Evolutionary conservation across 2,888 invertebrate species (phyloP), one percentile per base, ranked within the genome.

Genomic region (Magallana nippona): DNA sequence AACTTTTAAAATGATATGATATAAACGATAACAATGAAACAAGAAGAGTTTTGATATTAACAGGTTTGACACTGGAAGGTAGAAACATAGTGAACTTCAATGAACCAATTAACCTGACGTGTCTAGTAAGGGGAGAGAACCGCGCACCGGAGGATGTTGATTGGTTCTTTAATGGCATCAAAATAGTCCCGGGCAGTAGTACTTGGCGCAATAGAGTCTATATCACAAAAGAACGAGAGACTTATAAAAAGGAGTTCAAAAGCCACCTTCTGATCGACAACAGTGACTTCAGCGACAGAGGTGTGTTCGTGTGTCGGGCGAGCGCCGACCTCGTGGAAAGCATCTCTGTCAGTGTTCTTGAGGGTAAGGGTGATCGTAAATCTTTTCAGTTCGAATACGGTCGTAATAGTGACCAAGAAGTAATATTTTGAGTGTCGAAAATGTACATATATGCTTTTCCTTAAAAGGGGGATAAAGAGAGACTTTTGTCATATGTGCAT

Each of bases 121-220:
- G 85, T 77, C 81, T 81, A 77, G 85, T 83, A 10, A 81, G 78
- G 11, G 85, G 85, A 2, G 19, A 58, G 0, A 27, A 56, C 17
- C 44, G 82, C 11, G 81, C 85, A n/a, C 85, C 85, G 10, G 83
- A 79, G 2, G 81, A 81, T 79, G 78, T 85, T 11, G 85, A 85
- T 32, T 85, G 85, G 85, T 85, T 85, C 63, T 80, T 80, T 32
- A 77, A 83, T 22, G 83, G 85, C n/a, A 57, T 82, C n/a, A 83
- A 81, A 56, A 85, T 85, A 17, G 17, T 55, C 22, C 5, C 44
- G 15, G 55, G 55, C 15, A 63, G 57, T n/a, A n/a, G 19, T n/a
- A 32, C 19, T 32, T 83, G 83, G 83, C 44, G 58, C 15, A 83
- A 83, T 22, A 80, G 83, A 71, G n/a, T 83, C 17, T 55, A 80